Percentiles rank a stretch among this genome's conserved stretches.
These are phyloP conservation scores for Stomatorhinus ivindoensis DNA, from an alignment of 2,113 vertebrate species.

Conservation along the genomic window DNA sequence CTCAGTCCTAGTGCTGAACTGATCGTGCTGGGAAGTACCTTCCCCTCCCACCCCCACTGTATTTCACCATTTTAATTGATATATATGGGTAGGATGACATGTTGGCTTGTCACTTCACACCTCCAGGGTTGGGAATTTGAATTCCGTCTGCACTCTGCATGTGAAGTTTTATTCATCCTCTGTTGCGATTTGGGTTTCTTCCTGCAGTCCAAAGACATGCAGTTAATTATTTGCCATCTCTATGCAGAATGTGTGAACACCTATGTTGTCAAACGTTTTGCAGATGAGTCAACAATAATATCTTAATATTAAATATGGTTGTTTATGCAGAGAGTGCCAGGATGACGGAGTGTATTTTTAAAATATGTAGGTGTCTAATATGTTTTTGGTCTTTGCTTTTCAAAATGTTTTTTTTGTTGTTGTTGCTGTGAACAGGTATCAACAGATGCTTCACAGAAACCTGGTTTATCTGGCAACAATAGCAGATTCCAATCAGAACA, in stretches of 20 bases:
- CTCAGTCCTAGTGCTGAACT: neutral
- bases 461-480: conserved; percentile 96
- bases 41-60: neutral
- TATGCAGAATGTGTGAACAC: neutral
- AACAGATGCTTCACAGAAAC: conserved; percentile 97
- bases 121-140: neutral
- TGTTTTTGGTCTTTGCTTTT: neutral
- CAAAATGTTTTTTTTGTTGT: neutral
- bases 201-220: neutral
- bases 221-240: neutral
- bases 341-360: neutral
- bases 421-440: conserved; percentile 72
- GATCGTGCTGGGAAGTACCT: neutral
- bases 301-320: neutral
- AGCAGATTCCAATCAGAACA: conserved; percentile 99
- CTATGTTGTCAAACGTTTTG: neutral
- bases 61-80: neutral
- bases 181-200: neutral
- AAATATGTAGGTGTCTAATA: neutral
- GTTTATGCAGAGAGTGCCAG: neutral
- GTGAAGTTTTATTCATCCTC: neutral
- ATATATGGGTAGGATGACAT: neutral
- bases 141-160: neutral
- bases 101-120: neutral
- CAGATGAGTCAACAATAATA: neutral